phyloP scores from a whole-genome alignment of 2,113 vertebrate species.

The Sinocyclocheilus grahami region DNA sequence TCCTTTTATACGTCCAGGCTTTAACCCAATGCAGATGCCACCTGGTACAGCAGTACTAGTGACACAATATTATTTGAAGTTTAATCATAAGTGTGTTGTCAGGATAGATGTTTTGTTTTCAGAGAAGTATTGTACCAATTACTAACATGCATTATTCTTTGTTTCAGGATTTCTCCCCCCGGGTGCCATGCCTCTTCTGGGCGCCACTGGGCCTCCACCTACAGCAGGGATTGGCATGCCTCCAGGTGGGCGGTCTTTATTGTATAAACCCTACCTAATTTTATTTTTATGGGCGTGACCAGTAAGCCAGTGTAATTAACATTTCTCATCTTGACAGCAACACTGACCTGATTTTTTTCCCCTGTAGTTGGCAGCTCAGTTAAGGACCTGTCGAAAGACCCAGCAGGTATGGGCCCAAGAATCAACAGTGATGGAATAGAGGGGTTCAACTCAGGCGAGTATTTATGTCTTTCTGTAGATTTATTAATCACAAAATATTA shows the following conservation, averaged over 20 bases:
- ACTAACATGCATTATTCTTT: background rate
- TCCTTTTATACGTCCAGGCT: conserved; percentile 91
- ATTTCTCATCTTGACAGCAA: background rate
- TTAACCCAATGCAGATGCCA: conserved; percentile 95
- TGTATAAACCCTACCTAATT: background rate
- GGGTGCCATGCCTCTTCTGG: conserved; percentile 82
- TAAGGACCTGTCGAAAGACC: conserved; percentile 85
- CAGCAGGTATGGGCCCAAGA: conserved; percentile 79
- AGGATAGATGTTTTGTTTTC: background rate
- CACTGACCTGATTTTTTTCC: background rate
- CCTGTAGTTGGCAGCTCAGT: conserved; percentile 64
- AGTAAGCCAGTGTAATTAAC: background rate
- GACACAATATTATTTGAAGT: background rate
- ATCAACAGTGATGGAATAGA: conserved; percentile 84
- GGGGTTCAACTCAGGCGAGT: conserved; percentile 75
- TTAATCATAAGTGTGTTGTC: background rate
- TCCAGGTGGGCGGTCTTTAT: conserved; percentile 40
- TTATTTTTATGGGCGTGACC: background rate
- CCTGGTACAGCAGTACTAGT: conserved; percentile 80
- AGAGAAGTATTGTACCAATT: background rate
- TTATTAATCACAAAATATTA: background rate
- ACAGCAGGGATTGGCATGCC: conserved; percentile 80
- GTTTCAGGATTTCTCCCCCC: conserved; percentile 88
- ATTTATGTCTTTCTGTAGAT: background rate
- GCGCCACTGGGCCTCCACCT: conserved; percentile 79